Conservation (phyloP, 2,888 invertebrate species). For the Rhagophthalmus giganteus region DNA sequence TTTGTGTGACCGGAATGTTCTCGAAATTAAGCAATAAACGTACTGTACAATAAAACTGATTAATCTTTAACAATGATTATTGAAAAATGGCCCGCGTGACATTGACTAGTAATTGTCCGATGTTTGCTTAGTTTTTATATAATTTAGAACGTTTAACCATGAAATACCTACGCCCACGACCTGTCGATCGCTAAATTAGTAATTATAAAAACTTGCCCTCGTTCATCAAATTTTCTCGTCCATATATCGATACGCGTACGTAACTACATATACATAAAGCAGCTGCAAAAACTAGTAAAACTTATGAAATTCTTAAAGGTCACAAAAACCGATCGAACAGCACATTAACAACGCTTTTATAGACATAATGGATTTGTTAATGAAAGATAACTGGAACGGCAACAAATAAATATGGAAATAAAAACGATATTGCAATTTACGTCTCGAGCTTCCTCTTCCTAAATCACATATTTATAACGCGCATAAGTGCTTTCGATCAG, state of each 20-base stretch:
- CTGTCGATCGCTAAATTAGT: constrained; percentile 1
- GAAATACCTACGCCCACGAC: constrained; percentile 3
- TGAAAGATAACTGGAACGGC: constrained; percentile 14
- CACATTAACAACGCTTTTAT: constrained; percentile 10
- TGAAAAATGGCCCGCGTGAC: neutral
- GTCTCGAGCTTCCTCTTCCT: constrained; percentile 15
- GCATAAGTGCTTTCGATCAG: neutral
- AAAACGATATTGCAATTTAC: constrained; percentile 14
- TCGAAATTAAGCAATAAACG: neutral
- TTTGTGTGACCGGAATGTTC: neutral
- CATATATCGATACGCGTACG: neutral
- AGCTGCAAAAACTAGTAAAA: neutral
- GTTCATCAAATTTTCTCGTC: constrained; percentile 10
- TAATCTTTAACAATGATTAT: neutral
- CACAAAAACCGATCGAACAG: constrained; percentile 5
- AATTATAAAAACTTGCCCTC: constrained; percentile 2
- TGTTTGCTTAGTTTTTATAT: neutral
- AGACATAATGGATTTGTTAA: constrained; percentile 19
- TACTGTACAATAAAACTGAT: neutral
- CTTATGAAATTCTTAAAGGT: constrained; percentile 12
- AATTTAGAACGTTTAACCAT: constrained; percentile 9
- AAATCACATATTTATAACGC: constrained; percentile 8
- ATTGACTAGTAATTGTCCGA: neutral
- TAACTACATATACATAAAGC: too few species aligned
- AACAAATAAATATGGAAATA: constrained; percentile 13